These are phyloP conservation scores for Lacanobia oleracea DNA, from an alignment of 2,888 invertebrate genomes.

Conservation along the genomic window DNA sequence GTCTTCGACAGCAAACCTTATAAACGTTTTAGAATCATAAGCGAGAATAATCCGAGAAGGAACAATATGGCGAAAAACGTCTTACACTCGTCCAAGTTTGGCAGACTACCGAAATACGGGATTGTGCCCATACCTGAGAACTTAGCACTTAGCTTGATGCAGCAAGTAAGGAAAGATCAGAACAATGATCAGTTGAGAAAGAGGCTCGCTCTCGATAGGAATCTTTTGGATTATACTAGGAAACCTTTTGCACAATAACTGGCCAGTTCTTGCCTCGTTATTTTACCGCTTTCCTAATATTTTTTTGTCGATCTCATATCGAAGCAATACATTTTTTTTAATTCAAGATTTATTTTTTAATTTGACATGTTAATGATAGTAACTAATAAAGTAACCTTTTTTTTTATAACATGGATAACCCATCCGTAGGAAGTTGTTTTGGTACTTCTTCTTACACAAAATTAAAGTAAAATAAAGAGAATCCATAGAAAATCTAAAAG, in stretches of 20 bases:
- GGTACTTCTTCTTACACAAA: background rate
- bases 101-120: slow-evolving; percentile 51
- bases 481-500: background rate
- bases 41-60: slow-evolving; percentile 30
- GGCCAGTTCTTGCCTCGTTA: background rate
- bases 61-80: slow-evolving; percentile 17
- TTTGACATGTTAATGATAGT: background rate
- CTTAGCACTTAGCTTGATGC: slow-evolving; percentile 56
- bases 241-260: background rate
- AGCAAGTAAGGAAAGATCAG: slow-evolving; percentile 40
- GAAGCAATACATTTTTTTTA: background rate
- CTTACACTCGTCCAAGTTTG: slow-evolving; percentile 10
- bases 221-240: slow-evolving; percentile 17
- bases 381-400: background rate
- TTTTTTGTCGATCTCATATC: background rate
- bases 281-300: background rate
- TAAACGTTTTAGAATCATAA: slow-evolving; percentile 40
- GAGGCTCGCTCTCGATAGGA: slow-evolving; percentile 10
- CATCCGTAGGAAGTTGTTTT: background rate
- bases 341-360: background rate
- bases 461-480: background rate
- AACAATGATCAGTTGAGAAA: slow-evolving; percentile 16
- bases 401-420: no score
- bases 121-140: slow-evolving; percentile 65
- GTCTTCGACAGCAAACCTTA: background rate